A percentile compares a stretch with the other conserved stretches of the same genome.
phyloP scores from a whole-genome alignment of 2,888 invertebrate species.

The Pandemis heparana region DNA sequence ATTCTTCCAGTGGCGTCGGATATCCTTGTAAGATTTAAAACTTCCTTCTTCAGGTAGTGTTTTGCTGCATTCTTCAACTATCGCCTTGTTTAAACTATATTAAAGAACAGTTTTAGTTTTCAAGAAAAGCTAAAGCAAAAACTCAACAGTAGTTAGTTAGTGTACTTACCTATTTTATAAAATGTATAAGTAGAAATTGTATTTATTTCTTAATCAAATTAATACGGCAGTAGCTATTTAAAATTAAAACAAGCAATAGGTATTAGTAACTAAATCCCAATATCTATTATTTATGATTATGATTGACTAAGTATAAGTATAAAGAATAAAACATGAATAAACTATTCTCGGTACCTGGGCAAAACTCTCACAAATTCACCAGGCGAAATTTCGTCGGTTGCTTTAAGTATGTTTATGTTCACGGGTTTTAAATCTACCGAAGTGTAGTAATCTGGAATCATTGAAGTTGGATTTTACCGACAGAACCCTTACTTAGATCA shows the following conservation, averaged over 20 bases:
- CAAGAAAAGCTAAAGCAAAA: not conserved
- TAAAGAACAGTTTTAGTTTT: not conserved
- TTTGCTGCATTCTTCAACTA: slow-evolving; percentile 63
- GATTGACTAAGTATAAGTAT: no score
- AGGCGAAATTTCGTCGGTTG: slow-evolving; percentile 57
- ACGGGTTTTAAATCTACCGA: slow-evolving; percentile 64
- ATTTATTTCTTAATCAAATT: no score
- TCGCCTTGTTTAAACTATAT: slow-evolving; percentile 72
- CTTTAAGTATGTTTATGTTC: slow-evolving; percentile 66
- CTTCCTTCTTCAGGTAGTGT: slow-evolving; percentile 59
- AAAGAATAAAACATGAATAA: not conserved
- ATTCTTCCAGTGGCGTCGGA: slow-evolving; percentile 84
- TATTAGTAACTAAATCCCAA: no score
- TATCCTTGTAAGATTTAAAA: slow-evolving; percentile 77
- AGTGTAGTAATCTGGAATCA: slow-evolving; percentile 57
- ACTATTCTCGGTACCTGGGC: slow-evolving; percentile 64
- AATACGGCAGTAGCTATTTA: no score
- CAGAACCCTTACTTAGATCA: no score
- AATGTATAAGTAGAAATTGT: no score
- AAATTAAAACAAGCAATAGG: no score
- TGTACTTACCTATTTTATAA: no score
- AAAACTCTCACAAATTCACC: slow-evolving; percentile 74
- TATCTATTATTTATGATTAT: no score
- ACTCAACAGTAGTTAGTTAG: no score
- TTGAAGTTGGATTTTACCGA: not conserved